Evolutionary conservation across 2,113 vertebrate species (phyloP), one percentile per base, ranked within the genome.

Genomic region (Struthidea cinerea): DNA sequence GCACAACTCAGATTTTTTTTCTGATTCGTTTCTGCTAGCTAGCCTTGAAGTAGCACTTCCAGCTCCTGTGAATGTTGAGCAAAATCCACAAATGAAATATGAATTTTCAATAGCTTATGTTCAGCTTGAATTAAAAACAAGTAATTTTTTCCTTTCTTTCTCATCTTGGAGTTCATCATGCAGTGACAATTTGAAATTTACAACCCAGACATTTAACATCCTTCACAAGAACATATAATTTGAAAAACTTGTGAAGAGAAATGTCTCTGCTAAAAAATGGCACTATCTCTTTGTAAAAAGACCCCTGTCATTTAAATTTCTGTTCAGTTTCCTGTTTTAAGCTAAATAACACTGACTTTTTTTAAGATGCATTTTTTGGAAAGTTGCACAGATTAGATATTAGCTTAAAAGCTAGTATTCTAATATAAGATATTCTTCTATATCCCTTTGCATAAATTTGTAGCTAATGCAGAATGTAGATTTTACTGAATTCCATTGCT

Each of bases 181-280:
- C 89, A 96, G 93, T 85, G 96, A 97, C 95, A 97, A 97, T 97
- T 86, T 96, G 76, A 97, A 97, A 97, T 96, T 96, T 97, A 95
- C 59, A 55, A 91, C 85, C 93, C 91, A 97, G 94, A 96, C 95
- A 93, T 95, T 97, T 97, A 97, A 95, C 89, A 87, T 91, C 88
- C 91, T 98, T 97, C 97, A 96, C 97, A 91, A 97, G 97, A 97
- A 97, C 95, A 97, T 97, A 96, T 96, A 97, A 97, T 98, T 96
- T 98, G 97, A 97, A 98, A 98, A 98, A 97, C 96, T 92, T 91
- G 96, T 96, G 91, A 97, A 97, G 96, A 97, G 95, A 96, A 97
- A 96, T 96, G 93, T 96, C 96, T 97, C 94, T 93, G 56, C 70
- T 79, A 63, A 96, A 97, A 96, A 97, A 78, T 52, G 37, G 96